Base-by-base conservation (phyloP, 2,113 vertebrate genomes). In the Catharus bicknelli region DNA sequence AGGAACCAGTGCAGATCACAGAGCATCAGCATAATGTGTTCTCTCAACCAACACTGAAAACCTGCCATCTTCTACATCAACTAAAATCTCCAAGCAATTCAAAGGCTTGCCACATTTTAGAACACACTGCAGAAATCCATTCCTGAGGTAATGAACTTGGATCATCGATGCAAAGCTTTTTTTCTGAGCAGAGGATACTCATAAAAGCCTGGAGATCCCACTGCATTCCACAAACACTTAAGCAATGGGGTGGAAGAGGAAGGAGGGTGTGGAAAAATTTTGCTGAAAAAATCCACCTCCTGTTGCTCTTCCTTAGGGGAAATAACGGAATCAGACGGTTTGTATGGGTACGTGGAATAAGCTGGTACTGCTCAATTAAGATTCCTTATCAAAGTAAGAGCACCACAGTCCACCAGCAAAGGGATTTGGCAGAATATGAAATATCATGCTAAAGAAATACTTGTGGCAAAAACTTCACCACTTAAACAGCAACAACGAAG, bases 251-350 rank as follows among this genome's bases (percentile, higher is more conserved):
- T 15, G 14, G 29, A 40, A 25, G 2, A 19, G 7, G 3, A 50
- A 50, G 36, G 4, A 4, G 3, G 1, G 2, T 7, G 13, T 5
- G 4, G 32, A 62, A 61, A 73, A 66, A 15, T 18, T 8, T 22
- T 66, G 25, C 38, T 67, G 34, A 75, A 80, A 87, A 81, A 81
- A 12, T 19, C 17, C 43, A 43, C 64, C 30, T 16, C 21, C 29
- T 30, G 17, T 6, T 53, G 34, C 8, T 64, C 8, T 76, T n/a
- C 36, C 36, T 72, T 22, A 29, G 8, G 15, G 15, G 18, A 93
- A 90, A 81, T 18, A 54, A 64, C 0, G 0, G 16, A 32, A 63
- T 19, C 10, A 9, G 10, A n/a, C 0, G 3, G 36, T 61, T 59
- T 36, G 8, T 48, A 75, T 1, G 2, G 29, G 14, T 26, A 22